Evolutionary conservation across 2,113 vertebrate species (phyloP).

Genomic region (Mola mola): DNA sequence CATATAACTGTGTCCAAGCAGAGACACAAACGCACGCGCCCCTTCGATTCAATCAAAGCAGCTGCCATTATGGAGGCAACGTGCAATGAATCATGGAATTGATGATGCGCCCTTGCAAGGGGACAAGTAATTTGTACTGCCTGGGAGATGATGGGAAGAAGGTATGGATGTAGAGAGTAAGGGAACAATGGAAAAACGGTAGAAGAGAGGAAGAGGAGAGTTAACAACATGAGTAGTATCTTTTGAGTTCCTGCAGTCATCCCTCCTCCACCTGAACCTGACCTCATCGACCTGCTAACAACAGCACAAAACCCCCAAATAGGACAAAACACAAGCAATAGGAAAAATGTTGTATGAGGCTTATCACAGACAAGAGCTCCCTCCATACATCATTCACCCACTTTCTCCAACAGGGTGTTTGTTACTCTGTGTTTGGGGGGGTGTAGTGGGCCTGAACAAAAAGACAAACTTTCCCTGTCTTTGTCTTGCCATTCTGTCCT

Average conservation of each 20-base stretch:
- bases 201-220: slow-evolving; percentile 27
- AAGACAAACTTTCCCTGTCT: slow-evolving; percentile 42
- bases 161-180: slow-evolving; percentile 53
- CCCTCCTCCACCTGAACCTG: slow-evolving; percentile 15
- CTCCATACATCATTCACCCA: slow-evolving; percentile 67
- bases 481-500: slow-evolving; percentile 8
- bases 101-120: slow-evolving; percentile 69
- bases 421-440: slow-evolving; percentile 18
- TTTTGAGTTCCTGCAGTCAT: slow-evolving; percentile 28
- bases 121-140: slow-evolving; percentile 79
- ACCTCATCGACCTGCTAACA: slow-evolving; percentile 63
- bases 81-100: slow-evolving; percentile 66
- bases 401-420: slow-evolving; percentile 23
- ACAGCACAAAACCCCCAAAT: slow-evolving; percentile 30
- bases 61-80: slow-evolving; percentile 58
- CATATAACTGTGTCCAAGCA: slow-evolving; percentile 59
- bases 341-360: slow-evolving; percentile 37
- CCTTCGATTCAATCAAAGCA: slow-evolving; percentile 67
- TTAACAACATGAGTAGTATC: slow-evolving; percentile 57
- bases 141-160: slow-evolving; percentile 67
- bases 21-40: slow-evolving; percentile 44
- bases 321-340: slow-evolving; percentile 33
- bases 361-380: slow-evolving; percentile 53
- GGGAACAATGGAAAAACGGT: slow-evolving; percentile 32
- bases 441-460: slow-evolving; percentile 14